These are phyloP conservation scores for Xerus rutilus DNA, from an alignment of 2,797 vertebrate species.

Conservation along the genomic window DNA sequence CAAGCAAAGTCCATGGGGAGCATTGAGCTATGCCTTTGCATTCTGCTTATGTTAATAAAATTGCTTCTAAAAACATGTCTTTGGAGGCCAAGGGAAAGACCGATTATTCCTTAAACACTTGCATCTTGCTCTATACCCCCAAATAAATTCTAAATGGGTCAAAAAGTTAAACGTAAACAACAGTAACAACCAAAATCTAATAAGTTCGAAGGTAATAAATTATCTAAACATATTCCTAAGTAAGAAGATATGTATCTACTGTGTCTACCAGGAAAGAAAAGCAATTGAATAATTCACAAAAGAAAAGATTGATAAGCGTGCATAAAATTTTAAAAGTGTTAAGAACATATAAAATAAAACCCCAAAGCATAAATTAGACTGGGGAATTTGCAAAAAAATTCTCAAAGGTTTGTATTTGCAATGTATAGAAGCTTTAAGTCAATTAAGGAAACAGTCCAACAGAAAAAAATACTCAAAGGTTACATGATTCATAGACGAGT, in stretches of 20 bases:
- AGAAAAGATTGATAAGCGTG: background rate
- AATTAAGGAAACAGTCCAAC: background rate
- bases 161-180: constrained; percentile 27
- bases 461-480: background rate
- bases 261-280: constrained; percentile 33
- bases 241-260: background rate
- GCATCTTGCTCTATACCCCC: background rate
- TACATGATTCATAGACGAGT: background rate
- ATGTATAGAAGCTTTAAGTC: background rate
- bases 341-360: background rate
- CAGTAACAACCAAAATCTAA: background rate
- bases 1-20: background rate
- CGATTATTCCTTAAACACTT: background rate
- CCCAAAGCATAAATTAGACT: background rate
- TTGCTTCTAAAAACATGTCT: background rate
- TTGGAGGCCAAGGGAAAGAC: background rate
- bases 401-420: background rate
- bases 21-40: background rate
- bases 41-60: background rate
- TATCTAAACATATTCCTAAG: background rate
- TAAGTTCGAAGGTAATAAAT: background rate
- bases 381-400: background rate
- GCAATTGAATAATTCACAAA: background rate
- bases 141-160: constrained; percentile 34
- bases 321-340: background rate